Evolutionary conservation across 2,888 invertebrate genomes (phyloP).

Genomic region (Troglohyphantes excavatus): DNA sequence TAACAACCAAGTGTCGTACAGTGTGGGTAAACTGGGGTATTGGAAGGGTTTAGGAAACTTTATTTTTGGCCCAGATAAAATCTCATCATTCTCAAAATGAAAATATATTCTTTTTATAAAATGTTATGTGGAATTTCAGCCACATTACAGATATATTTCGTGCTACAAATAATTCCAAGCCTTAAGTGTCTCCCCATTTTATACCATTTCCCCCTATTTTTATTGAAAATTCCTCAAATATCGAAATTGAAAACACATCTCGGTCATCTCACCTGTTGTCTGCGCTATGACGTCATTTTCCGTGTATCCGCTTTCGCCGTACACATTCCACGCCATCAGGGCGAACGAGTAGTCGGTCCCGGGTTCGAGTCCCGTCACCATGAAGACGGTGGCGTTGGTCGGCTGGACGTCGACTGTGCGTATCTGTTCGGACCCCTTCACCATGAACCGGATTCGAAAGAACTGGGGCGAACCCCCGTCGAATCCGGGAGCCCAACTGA

Average conservation of each 20-base stretch:
- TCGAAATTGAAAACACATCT: too few species aligned
- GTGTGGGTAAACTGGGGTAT: too few species aligned
- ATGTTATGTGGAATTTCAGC: too few species aligned
- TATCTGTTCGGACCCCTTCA: conserved; percentile 80
- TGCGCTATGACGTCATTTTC: conserved; percentile 63
- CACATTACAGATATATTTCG: too few species aligned
- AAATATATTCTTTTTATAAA: too few species aligned
- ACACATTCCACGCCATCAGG: conserved; percentile 92
- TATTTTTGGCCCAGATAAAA: too few species aligned
- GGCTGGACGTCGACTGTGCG: conserved; percentile 90
- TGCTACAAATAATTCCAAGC: too few species aligned
- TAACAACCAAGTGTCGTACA: too few species aligned
- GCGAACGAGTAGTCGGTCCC: conserved; percentile 94
- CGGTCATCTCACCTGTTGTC: conserved; percentile 55
- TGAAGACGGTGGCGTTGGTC: conserved; percentile 86
- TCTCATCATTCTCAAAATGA: too few species aligned
- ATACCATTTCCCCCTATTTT: too few species aligned
- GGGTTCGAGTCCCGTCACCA: conserved; percentile 89
- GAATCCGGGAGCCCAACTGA: conserved; percentile 95
- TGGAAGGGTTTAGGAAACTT: too few species aligned
- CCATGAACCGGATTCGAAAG: conserved; percentile 86
- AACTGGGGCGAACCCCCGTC: conserved; percentile 93
- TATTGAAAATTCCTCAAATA: not conserved
- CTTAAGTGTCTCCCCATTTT: too few species aligned
- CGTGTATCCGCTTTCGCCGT: conserved; percentile 90